A percentile compares a stretch with the other conserved stretches of the same genome.
phyloP scores from a whole-genome alignment of 2,113 vertebrate genomes.

The Phylloscopus trochilus region DNA sequence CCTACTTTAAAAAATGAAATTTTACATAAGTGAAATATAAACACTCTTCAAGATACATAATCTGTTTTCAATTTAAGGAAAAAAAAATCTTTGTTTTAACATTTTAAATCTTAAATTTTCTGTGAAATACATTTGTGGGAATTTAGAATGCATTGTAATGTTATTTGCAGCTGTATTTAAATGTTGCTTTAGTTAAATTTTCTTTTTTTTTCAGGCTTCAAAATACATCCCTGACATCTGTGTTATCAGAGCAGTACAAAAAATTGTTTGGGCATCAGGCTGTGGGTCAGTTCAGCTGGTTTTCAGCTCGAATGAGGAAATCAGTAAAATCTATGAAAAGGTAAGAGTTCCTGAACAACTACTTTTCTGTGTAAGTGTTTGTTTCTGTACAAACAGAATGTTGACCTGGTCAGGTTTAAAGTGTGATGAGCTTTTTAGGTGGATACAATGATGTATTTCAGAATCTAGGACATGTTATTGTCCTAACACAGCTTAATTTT shows the following conservation, averaged over 20 bases:
- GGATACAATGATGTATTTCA: background rate
- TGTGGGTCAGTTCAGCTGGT: constrained; percentile 95
- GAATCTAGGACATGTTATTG: background rate
- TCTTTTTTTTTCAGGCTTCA: constrained; percentile 84
- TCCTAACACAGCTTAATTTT: background rate
- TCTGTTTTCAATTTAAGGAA: background rate
- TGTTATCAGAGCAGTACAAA: constrained; percentile 96
- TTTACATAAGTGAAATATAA: background rate
- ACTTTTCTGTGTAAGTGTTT: background rate
- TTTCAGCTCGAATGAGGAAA: constrained; percentile 97
- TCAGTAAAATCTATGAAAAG: constrained; percentile 99
- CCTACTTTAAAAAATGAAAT: background rate
- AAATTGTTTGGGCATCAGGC: constrained; percentile 98
- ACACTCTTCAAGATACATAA: background rate
- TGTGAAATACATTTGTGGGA: background rate
- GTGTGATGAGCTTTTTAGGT: background rate
- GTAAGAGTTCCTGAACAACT: constrained; percentile 69
- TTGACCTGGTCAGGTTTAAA: background rate
- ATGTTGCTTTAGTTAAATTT: background rate
- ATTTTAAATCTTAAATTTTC: background rate
- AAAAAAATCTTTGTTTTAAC: background rate
- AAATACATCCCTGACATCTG: constrained; percentile 99
- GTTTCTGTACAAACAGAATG: background rate
- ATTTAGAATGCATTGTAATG: background rate
- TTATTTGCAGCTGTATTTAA: background rate